Evolutionary conservation across 2,888 invertebrate species (phyloP).

Genomic region (Pachycephus smyrnensis): DNA sequence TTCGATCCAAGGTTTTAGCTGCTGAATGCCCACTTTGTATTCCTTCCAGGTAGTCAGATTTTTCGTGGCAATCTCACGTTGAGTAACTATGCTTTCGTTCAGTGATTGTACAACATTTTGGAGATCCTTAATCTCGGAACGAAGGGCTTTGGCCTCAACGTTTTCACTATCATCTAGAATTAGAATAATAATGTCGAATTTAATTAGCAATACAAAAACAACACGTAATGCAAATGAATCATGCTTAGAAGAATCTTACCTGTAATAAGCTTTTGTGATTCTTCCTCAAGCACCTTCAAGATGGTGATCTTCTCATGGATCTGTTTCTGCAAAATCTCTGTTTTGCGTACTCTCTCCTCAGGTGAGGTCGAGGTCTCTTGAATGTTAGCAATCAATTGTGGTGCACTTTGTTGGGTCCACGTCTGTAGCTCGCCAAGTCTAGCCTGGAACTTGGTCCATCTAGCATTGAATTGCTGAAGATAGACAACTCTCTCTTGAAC

Average conservation of each 20-base stretch:
- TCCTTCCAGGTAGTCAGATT: constrained; percentile 88
- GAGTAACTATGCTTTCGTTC: constrained; percentile 80
- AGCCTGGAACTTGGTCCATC: constrained; percentile 84
- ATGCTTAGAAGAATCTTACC: constrained; percentile 41
- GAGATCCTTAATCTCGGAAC: constrained; percentile 80
- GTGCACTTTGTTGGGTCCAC: constrained; percentile 86
- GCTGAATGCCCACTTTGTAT: constrained; percentile 82
- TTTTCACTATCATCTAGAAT: constrained; percentile 73
- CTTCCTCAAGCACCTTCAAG: constrained; percentile 79
- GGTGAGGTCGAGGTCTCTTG: constrained; percentile 84
- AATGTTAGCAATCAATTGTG: constrained; percentile 79
- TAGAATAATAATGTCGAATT: background rate
- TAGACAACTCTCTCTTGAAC: constrained; percentile 83
- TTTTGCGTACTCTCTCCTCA: constrained; percentile 83
- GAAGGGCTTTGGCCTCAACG: constrained; percentile 80
- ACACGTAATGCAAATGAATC: background rate
- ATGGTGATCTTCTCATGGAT: constrained; percentile 81
- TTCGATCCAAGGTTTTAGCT: constrained; percentile 90
- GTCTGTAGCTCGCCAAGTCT: constrained; percentile 81
- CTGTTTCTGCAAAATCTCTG: constrained; percentile 80
- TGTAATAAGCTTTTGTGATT: constrained; percentile 79
- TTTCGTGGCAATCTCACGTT: constrained; percentile 80
- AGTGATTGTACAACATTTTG: constrained; percentile 82
- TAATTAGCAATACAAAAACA: background rate
- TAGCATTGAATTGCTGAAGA: constrained; percentile 84